Evolutionary conservation across 35 echinoderm and acorn worm species (phyloP).

Genomic region (Strongylocentrotus purpuratus): DNA sequence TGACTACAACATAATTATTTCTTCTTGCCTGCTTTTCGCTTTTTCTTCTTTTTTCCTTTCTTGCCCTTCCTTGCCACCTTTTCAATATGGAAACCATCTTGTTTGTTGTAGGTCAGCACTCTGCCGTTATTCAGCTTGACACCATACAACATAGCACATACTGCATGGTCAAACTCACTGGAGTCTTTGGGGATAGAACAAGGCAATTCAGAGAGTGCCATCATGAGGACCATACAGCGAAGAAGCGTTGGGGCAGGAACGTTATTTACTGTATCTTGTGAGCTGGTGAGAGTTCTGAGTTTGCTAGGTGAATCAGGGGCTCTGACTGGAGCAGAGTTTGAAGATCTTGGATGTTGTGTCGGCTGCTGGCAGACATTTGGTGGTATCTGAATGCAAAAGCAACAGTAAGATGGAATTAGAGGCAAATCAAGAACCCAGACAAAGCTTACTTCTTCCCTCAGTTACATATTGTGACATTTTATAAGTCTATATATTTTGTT

Average conservation of each 20-base stretch:
- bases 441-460: too few species aligned
- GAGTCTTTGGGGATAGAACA: not conserved
- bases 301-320: not conserved
- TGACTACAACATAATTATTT: not conserved
- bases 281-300: not conserved
- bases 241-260: not conserved
- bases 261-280: not conserved
- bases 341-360: not conserved
- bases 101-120: not conserved
- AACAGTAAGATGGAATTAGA: not conserved
- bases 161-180: not conserved
- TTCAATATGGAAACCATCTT: not conserved
- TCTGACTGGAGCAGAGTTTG: not conserved
- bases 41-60: constrained; percentile 24
- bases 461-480: too few species aligned
- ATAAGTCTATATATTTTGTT: too few species aligned
- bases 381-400: not conserved
- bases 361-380: not conserved
- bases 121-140: not conserved
- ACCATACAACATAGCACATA: not conserved
- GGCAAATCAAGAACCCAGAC: too few species aligned
- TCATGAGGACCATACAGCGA: constrained; percentile 23
- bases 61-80: not conserved
- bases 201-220: not conserved
- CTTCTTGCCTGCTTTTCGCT: not conserved